Evolutionary conservation across 2,113 vertebrate genomes (phyloP).

Genomic region (Rhinolophus ferrumequinum): DNA sequence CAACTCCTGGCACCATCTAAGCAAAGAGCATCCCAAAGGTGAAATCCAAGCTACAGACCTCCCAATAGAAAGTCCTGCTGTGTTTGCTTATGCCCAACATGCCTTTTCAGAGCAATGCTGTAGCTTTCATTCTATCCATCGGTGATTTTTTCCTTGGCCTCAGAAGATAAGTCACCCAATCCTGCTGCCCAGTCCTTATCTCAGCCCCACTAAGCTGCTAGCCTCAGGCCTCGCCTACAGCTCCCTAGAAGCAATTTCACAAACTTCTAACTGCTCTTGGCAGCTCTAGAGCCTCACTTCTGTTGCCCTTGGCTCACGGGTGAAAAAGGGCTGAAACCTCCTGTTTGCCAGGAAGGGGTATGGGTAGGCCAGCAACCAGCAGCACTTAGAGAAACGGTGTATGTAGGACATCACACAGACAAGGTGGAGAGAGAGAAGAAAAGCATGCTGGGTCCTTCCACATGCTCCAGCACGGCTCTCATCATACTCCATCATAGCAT

Average conservation of each 20-base stretch:
- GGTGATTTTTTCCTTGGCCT: neutral
- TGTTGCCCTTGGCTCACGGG: neutral
- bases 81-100: neutral
- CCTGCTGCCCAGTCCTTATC: neutral
- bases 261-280: neutral
- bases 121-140: neutral
- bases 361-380: neutral
- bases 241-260: neutral
- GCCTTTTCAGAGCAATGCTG: neutral
- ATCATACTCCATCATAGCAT: fast-evolving
- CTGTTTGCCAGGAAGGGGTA: neutral
- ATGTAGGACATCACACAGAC: neutral
- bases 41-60: neutral
- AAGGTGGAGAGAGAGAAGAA: neutral
- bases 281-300: neutral
- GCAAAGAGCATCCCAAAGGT: neutral
- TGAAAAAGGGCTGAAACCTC: neutral
- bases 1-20: neutral
- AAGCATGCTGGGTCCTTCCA: neutral
- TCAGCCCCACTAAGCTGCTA: neutral
- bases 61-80: neutral
- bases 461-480: fast-evolving
- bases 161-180: neutral
- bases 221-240: neutral
- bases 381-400: neutral